These are phyloP conservation scores for Caenorhabditis doughertyi DNA, from an alignment of 2,888 invertebrate genomes.

Conservation along the genomic window DNA sequence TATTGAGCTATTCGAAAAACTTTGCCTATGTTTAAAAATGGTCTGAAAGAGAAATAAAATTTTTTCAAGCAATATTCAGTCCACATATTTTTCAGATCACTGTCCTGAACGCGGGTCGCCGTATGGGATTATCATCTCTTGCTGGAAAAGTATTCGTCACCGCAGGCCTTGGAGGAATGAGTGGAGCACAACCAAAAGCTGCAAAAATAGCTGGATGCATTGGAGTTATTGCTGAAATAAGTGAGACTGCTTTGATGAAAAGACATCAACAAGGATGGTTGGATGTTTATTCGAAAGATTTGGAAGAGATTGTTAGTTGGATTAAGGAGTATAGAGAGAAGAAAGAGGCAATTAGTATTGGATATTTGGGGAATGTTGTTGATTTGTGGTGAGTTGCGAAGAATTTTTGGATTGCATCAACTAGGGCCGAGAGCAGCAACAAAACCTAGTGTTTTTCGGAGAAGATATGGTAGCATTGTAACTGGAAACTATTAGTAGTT, in stretches of 20 bases:
- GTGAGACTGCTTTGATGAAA: slow-evolving; percentile 85
- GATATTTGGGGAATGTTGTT: slow-evolving; percentile 86
- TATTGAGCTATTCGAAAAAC: too few species aligned
- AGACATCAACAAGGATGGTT: slow-evolving; percentile 86
- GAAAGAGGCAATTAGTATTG: slow-evolving; percentile 85
- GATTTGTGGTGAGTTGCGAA: slow-evolving; percentile 84
- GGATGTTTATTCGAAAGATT: slow-evolving; percentile 84
- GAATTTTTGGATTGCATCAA: neutral
- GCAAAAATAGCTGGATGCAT: slow-evolving; percentile 86
- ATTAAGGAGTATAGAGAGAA: slow-evolving; percentile 81
- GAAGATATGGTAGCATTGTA: too few species aligned
- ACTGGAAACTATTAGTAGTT: too few species aligned
- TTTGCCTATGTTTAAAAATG: too few species aligned
- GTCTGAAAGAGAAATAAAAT: too few species aligned
- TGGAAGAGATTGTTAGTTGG: slow-evolving; percentile 82
- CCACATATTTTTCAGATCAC: slow-evolving; percentile 84
- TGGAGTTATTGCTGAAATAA: slow-evolving; percentile 86
- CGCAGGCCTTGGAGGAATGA: slow-evolving; percentile 85
- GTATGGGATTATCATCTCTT: slow-evolving; percentile 84
- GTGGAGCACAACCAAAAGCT: slow-evolving; percentile 87
- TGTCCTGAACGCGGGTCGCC: slow-evolving; percentile 86
- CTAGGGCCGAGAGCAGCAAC: too few species aligned
- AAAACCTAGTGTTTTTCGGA: too few species aligned
- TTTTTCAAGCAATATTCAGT: too few species aligned
- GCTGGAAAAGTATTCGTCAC: slow-evolving; percentile 85